Conservation (phyloP, 2,797 vertebrate species). For the Pangasius mekongensis region DNA sequence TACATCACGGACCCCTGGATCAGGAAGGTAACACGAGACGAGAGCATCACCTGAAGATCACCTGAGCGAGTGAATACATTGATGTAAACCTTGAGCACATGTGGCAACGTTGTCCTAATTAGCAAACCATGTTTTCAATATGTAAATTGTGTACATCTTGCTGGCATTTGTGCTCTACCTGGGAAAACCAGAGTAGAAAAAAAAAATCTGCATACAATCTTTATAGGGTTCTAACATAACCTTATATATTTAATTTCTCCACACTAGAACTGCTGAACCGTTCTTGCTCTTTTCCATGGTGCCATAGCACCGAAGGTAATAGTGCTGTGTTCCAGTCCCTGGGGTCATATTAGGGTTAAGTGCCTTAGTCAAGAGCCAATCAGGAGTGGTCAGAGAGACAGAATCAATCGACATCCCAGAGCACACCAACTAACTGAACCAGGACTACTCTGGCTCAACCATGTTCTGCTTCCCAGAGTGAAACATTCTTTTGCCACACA, state of each 20-base stretch:
- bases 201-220: not conserved
- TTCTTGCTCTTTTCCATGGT: not conserved
- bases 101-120: not conserved
- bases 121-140: not conserved
- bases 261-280: not conserved
- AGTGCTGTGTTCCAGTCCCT: not conserved
- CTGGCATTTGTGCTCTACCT: not conserved
- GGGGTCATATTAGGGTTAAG: slow-evolving; percentile 28
- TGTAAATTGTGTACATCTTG: not conserved
- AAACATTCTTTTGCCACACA: not conserved
- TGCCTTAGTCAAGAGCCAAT: slow-evolving; percentile 4
- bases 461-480: slow-evolving; percentile 1
- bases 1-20: not conserved
- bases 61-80: not conserved
- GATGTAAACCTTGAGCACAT: not conserved
- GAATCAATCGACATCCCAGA: slow-evolving; percentile 14
- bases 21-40: not conserved
- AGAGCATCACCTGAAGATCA: not conserved
- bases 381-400: not conserved
- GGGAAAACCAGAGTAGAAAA: not conserved
- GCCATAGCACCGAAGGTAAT: not conserved
- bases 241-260: not conserved
- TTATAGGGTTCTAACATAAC: not conserved
- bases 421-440: slow-evolving; percentile 9
- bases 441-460: not conserved